Conservation (phyloP, 2,797 vertebrate genomes). For the Muscicapa comitata region DNA sequence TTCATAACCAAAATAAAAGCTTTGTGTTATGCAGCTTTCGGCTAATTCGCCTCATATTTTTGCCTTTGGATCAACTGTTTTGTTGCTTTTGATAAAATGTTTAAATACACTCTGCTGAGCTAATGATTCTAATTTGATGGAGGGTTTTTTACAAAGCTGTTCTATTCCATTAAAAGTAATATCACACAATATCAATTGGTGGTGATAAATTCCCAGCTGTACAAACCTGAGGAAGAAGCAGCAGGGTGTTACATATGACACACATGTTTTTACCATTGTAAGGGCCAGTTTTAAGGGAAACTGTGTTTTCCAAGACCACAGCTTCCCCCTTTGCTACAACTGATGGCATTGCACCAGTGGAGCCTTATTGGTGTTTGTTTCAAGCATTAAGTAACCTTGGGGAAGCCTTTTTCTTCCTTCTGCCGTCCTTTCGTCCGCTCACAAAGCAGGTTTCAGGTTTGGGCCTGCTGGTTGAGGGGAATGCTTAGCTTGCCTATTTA, state of each 20-base stretch:
- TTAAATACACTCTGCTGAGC: not conserved
- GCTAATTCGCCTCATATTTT: not conserved
- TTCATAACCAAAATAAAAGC: not conserved
- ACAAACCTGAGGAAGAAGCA: not conserved
- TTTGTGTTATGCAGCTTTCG: not conserved
- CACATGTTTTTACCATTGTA: not conserved
- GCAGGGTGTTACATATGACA: rapidly evolving
- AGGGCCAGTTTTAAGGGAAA: not conserved
- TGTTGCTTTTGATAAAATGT: not conserved
- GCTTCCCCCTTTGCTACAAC: not conserved
- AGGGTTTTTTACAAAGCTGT: not conserved
- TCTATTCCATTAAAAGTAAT: not conserved
- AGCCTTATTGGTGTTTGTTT: constrained; percentile 58
- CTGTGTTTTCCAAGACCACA: not conserved
- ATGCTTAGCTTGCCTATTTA: constrained; percentile 83
- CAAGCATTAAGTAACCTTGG: constrained; percentile 37
- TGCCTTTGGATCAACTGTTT: not conserved
- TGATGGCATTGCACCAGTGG: not conserved
- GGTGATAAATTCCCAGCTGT: not conserved
- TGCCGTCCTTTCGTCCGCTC: constrained; percentile 61
- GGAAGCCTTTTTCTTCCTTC: constrained; percentile 75
- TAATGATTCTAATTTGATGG: not conserved
- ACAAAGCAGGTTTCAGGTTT: constrained; percentile 85
- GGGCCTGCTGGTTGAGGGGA: constrained; percentile 83
- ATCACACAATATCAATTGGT: not conserved